Evolutionary conservation across 2,113 vertebrate species (phyloP), one percentile per base, ranked within the genome.

Genomic region (Motacilla tschutschensis): DNA sequence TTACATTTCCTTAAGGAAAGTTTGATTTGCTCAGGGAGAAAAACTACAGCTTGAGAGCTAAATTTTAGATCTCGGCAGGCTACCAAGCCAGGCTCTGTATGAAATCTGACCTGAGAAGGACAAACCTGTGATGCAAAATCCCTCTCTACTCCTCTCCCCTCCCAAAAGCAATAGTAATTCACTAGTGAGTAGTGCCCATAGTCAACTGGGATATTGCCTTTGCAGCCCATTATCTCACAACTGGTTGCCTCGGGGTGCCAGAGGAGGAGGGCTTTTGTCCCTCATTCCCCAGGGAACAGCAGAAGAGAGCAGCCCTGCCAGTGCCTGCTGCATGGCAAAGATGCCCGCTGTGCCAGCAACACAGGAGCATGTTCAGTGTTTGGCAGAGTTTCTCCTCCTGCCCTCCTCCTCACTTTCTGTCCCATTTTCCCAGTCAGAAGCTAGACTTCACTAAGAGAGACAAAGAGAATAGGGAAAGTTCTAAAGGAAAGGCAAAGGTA

Each of bases 1-100:
- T 92, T 79, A 53, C 4, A 0, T 85, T 83, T 93, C 76, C 75
- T 90, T 87, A 83, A 92, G 84, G 60, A 87, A 94, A 92, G 46
- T 77, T 85, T 91, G 41, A 90, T 90, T 82, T 91, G 13, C 59
- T 70, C 71, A 67, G 46, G n/a, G 62, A 79, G 69, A 40, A 83
- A 87, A 91, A 29, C 33, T 77, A 25, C 48, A 58, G 26, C 48
- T 88, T 74, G 64, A 60, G 36, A 63, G 44, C 17, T 59, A 79
- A 69, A 72, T 70, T 73, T 85, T 62, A 75, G 38, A 31, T 85
- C 66, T 92, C 18, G 1, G 31, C 40, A 70, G 51, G 51, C 19
- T 69, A 57, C 21, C 2, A 10, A 76, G 20, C 13, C 28, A 75
- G 33, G 22, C 2, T 72, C 43, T 55, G 14, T 62, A 26, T 47